Evolutionary conservation across 2,113 vertebrate genomes (phyloP).

Genomic region (Zosterops borbonicus): DNA sequence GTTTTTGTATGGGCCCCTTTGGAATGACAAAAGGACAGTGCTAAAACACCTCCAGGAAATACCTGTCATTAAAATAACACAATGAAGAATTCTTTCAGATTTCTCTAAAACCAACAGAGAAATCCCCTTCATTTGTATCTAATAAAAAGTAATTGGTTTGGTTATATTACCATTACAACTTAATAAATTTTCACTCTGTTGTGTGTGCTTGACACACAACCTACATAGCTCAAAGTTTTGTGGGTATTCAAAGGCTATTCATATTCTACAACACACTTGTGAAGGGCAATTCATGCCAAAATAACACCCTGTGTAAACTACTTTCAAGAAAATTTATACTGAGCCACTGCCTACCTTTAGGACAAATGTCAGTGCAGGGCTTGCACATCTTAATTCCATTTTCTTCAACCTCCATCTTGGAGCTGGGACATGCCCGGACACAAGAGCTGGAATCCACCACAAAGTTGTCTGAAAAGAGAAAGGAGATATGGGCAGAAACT

Average conservation of each 20-base stretch:
- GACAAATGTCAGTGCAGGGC: slow-evolving; percentile 96
- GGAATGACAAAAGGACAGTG: neutral
- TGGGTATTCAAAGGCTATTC: neutral
- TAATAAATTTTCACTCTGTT: neutral
- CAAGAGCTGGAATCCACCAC: slow-evolving; percentile 98
- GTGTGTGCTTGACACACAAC: neutral
- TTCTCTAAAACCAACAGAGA: neutral
- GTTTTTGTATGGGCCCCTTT: neutral
- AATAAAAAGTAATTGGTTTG: neutral
- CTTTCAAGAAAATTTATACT: neutral
- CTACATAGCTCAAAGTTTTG: neutral
- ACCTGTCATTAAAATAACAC: neutral
- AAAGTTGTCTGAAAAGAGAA: slow-evolving; percentile 87
- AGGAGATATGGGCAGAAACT: neutral
- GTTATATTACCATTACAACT: neutral
- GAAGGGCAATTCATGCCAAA: neutral
- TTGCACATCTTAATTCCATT: slow-evolving; percentile 97
- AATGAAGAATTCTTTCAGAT: neutral
- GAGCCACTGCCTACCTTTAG: slow-evolving; percentile 84
- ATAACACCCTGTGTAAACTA: neutral
- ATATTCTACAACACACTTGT: neutral
- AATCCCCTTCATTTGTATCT: neutral
- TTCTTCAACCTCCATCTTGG: slow-evolving; percentile 98
- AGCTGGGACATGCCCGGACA: slow-evolving; percentile 93
- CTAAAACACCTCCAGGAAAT: neutral